These are phyloP conservation scores for Typhlichthys eigenmanni DNA, from an alignment of 2,797 vertebrate species.

Conservation along the genomic window DNA sequence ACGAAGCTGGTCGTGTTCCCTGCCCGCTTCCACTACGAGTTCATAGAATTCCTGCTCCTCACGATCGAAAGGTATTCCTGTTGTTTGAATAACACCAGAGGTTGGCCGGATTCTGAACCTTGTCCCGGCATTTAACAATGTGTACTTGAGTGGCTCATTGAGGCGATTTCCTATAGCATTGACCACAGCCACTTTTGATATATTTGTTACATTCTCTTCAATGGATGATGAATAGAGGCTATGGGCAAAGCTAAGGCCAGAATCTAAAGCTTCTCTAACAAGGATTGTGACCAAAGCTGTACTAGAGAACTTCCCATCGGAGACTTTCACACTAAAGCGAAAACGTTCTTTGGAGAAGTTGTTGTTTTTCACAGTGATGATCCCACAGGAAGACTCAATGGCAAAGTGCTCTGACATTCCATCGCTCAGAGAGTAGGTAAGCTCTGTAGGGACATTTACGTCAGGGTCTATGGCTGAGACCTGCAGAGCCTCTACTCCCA, in stretches of 20 bases:
- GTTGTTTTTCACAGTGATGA: slow-evolving; percentile 88
- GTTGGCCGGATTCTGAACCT: slow-evolving; percentile 91
- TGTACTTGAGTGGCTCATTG: slow-evolving; percentile 93
- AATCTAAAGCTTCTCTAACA: slow-evolving; percentile 91
- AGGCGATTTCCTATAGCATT: slow-evolving; percentile 91
- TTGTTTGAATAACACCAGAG: slow-evolving; percentile 94
- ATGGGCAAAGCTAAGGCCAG: slow-evolving; percentile 90
- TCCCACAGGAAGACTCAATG: slow-evolving; percentile 84
- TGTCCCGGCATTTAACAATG: slow-evolving; percentile 89
- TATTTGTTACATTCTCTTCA: slow-evolving; percentile 89
- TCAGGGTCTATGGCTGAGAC: slow-evolving; percentile 91
- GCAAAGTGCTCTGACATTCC: slow-evolving; percentile 86
- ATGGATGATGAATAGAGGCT: slow-evolving; percentile 88
- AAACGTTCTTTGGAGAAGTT: slow-evolving; percentile 92
- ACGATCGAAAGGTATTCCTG: slow-evolving; percentile 89
- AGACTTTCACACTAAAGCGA: slow-evolving; percentile 87
- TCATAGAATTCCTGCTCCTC: slow-evolving; percentile 94
- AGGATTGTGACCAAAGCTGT: slow-evolving; percentile 86
- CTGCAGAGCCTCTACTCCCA: slow-evolving; percentile 91
- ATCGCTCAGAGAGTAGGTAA: slow-evolving; percentile 88
- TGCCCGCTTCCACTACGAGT: slow-evolving; percentile 91
- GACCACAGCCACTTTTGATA: slow-evolving; percentile 92
- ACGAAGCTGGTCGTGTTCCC: slow-evolving; percentile 87
- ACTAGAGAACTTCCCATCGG: slow-evolving; percentile 93
- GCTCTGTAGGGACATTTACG: slow-evolving; percentile 83